Evolutionary conservation across 2,113 vertebrate species (phyloP), one percentile per base, ranked within the genome.

Genomic region (Aleadryas rufinucha): DNA sequence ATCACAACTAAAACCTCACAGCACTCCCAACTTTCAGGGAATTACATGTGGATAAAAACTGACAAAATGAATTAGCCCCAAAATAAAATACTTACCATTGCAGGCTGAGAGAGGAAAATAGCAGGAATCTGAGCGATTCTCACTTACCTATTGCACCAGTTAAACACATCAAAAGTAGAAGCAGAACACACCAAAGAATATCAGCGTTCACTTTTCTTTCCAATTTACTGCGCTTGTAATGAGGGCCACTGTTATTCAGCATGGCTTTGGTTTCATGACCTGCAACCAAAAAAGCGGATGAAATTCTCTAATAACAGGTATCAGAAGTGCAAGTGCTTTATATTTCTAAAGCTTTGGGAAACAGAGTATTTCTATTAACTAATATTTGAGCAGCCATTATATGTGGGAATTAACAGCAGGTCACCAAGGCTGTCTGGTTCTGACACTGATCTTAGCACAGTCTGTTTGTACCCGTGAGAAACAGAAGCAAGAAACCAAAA

Each of bases 191-290:
- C 99, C 99, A 99, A 79, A 99, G 95, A 82, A 99, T 96, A 52
- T 99, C 99, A 8, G 95, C 91, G 85, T 99, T 99, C 45, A 99
- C 98, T 84, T 93, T 98, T 84, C 98, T 98, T 96, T 99, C 99
- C 96, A 99, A 95, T 93, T 98, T 98, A 95, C 99, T 99, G 68
- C 98, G 98, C 47, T 99, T 99, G 61, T 99, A 99, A 76, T 99
- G 97, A 2, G 99, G 98, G 2, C 99, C 99, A 0, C 97, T 99
- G 96, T 99, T 99, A 97, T 99, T 99, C 97, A 99, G 98, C 99
- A 99, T 99, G 19, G 99, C 98, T 98, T 99, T 99, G 72, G 99
- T 99, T 97, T 99, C 99, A 96, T 99, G 99, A 83, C 99, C 99
- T 99, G 79, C 31, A 94, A 81, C 31, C 60, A 88, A 24, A 92